A percentile compares a stretch with the other conserved stretches of the same genome.
Evolutionary conservation across 2,113 vertebrate species (phyloP).

Genomic region (Murina feae): DNA sequence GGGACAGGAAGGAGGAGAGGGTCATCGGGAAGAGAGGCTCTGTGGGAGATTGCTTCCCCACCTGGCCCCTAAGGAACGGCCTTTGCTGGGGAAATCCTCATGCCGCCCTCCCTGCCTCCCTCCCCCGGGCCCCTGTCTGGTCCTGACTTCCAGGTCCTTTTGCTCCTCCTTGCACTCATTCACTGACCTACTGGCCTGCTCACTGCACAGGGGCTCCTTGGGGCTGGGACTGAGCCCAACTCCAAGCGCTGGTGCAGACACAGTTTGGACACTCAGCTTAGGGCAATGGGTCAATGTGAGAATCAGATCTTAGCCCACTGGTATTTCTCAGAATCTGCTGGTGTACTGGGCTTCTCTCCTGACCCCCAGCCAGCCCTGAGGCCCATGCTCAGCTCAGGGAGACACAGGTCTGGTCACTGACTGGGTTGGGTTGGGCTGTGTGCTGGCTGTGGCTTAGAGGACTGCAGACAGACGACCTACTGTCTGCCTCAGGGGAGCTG

Average conservation of each 20-base stretch:
- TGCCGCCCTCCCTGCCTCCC: not conserved
- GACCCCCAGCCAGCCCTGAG: too few relatives aligned
- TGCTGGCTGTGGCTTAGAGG: not conserved
- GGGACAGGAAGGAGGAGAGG: not conserved
- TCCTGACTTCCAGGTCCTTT: not conserved
- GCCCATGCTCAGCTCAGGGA: not conserved
- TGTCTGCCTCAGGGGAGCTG: not conserved
- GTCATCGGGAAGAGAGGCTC: not conserved
- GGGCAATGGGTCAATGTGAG: not conserved
- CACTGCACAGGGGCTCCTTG: too few relatives aligned
- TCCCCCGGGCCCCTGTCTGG: not conserved
- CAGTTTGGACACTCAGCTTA: not conserved
- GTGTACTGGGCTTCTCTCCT: not conserved
- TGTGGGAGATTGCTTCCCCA: too few relatives aligned
- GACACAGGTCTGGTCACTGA: not conserved
- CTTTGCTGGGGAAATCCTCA: not conserved
- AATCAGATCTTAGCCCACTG: not conserved
- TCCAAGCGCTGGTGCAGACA: not conserved
- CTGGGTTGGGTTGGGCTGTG: not conserved
- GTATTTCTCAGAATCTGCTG: not conserved
- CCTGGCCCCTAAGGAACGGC: not conserved
- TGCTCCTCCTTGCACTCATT: not conserved
- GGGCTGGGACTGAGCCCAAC: not conserved
- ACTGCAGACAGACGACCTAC: not conserved
- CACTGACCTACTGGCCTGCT: not conserved